These are phyloP conservation scores for Nasonovia ribisnigri DNA, from an alignment of 2,888 invertebrate genomes.

Conservation along the genomic window DNA sequence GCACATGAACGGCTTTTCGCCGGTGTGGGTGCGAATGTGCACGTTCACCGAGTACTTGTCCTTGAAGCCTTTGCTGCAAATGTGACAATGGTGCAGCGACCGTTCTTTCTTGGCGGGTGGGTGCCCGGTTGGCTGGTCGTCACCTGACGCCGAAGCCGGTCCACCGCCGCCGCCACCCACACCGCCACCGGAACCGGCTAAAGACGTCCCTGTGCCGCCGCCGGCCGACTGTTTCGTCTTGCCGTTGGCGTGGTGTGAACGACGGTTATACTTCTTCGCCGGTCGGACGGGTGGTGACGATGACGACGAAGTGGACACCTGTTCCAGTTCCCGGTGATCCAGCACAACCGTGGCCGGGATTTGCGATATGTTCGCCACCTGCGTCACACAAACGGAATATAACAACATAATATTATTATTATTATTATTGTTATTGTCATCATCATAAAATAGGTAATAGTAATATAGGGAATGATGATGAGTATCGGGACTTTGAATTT, in stretches of 20 bases:
- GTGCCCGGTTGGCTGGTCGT: not conserved
- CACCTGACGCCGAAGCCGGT: not conserved
- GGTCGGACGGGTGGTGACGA: constrained; percentile 61
- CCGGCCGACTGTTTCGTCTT: constrained; percentile 52
- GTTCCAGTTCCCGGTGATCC: constrained; percentile 56
- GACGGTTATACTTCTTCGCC: constrained; percentile 60
- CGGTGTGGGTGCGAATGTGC: constrained; percentile 97
- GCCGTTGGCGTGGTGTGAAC: constrained; percentile 61
- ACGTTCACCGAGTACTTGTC: constrained; percentile 98
- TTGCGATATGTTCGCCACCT: constrained; percentile 62
- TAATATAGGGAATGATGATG: not conserved
- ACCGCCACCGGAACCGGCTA: constrained; percentile 27
- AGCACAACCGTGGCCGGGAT: constrained; percentile 60
- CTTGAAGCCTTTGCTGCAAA: constrained; percentile 94
- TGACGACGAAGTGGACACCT: constrained; percentile 42
- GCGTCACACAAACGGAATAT: not conserved
- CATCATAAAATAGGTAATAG: not conserved
- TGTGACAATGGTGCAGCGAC: constrained; percentile 90
- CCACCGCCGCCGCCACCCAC: constrained; percentile 32
- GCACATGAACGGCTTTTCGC: constrained; percentile 97
- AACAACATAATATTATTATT: not conserved
- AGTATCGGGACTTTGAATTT: not conserved
- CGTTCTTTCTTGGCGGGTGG: constrained; percentile 76
- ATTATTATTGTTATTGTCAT: not conserved
- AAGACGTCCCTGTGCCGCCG: constrained; percentile 35